Evolutionary conservation across 2,797 vertebrate genomes (phyloP).

Genomic region (Lepilemur ruficaudatus): DNA sequence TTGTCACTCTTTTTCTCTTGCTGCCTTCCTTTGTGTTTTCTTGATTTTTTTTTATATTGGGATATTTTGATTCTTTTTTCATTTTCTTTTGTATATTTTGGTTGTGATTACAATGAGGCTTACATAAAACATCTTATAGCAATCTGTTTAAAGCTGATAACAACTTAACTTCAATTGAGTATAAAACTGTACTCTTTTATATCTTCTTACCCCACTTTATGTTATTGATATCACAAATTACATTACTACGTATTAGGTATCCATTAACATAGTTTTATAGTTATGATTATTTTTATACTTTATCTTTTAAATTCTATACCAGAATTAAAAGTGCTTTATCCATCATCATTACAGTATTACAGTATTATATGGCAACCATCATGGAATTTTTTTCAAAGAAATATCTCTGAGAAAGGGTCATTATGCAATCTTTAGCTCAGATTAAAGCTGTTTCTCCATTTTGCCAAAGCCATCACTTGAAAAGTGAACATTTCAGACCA

Average conservation of each 20-base stretch:
- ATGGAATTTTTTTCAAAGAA: not conserved
- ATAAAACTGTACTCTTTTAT: not conserved
- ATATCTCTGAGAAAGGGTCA: not conserved
- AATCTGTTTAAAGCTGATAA: not conserved
- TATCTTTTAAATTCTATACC: not conserved
- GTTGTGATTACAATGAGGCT: not conserved
- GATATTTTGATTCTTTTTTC: not conserved
- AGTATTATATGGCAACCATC: not conserved
- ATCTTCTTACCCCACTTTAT: not conserved
- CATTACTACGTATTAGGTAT: not conserved
- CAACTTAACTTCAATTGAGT: not conserved
- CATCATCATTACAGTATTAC: not conserved
- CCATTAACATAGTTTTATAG: not conserved
- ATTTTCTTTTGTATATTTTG: not conserved
- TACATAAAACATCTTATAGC: not conserved
- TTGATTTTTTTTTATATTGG: not conserved
- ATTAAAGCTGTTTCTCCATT: slow-evolving; percentile 13
- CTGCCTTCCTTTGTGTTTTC: not conserved
- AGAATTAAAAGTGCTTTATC: not conserved
- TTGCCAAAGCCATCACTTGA: not conserved
- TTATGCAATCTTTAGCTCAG: not conserved
- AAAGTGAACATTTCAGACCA: not conserved
- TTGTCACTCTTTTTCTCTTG: not conserved
- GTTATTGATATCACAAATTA: not conserved
- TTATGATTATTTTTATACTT: not conserved